phyloP scores from a whole-genome alignment of 2,113 vertebrate genomes.

The Scortum barcoo region DNA sequence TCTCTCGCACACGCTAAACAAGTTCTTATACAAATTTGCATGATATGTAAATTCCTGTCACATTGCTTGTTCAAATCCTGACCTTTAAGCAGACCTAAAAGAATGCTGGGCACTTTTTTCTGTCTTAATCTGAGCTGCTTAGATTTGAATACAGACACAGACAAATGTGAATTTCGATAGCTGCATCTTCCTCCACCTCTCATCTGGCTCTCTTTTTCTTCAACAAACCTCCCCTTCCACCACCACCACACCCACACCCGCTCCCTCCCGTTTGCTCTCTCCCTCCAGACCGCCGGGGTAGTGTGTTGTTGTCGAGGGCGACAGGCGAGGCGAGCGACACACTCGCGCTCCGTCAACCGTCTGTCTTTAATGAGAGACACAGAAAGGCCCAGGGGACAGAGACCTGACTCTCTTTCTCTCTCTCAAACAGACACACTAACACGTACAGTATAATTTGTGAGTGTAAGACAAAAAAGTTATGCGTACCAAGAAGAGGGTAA shows the following conservation, averaged over 20 bases:
- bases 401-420: constrained; percentile 78
- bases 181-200: constrained; percentile 67
- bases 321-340: constrained; percentile 84
- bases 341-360: constrained; percentile 86
- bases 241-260: constrained; percentile 6
- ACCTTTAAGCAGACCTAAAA: constrained; percentile 21
- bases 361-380: constrained; percentile 87
- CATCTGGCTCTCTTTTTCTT: constrained; percentile 65
- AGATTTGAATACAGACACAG: constrained; percentile 45
- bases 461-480: constrained; percentile 51
- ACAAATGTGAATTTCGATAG: constrained; percentile 69
- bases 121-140: constrained; percentile 12
- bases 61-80: constrained; percentile 33
- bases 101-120: constrained; percentile 1
- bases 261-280: constrained; percentile 65
- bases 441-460: constrained; percentile 66
- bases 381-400: constrained; percentile 83
- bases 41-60: constrained; percentile 33
- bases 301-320: constrained; percentile 84
- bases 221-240: constrained; percentile 28
- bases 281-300: constrained; percentile 81
- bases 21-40: constrained; percentile 28
- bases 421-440: constrained; percentile 48
- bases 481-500: constrained; percentile 62
- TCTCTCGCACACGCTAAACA: constrained; percentile 21